Evolutionary conservation across 2,888 invertebrate genomes (phyloP), one percentile per base, ranked within the genome.

Genomic region (Microdon myrmicae): DNA sequence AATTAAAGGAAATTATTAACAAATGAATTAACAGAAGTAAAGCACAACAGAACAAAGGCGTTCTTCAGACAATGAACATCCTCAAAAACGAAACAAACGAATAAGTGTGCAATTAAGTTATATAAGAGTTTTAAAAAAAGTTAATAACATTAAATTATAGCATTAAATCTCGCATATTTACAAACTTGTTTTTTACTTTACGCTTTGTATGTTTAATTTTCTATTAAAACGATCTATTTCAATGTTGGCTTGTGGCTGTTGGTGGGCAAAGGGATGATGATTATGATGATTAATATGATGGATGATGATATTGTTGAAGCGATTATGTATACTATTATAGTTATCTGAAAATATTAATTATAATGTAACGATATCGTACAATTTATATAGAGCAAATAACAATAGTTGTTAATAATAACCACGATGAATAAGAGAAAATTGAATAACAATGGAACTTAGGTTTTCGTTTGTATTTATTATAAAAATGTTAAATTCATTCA

Each of bases 121-220:
- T n/a, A n/a, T n/a, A n/a, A n/a, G n/a, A n/a, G n/a, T n/a, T 26
- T 23, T 43, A 23, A 29, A 23, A 32, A 35, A 19, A n/a, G 20
- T 28, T 9, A 22, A 41, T 13, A 35, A 39, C n/a, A n/a, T n/a
- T n/a, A n/a, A n/a, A n/a, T n/a, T n/a, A n/a, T n/a, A 28, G 31
- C 45, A 39, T 44, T 32, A 34, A 44, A 22, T 55, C 47, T 58
- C 41, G 51, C 43, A 64, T 64, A 64, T 64, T 64, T 64, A 64
- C 64, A 64, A 58, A 38, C 45, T 12, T 20, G 37, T 51, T 26
- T 51, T 26, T 61, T 43, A 64, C 58, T 32, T 64, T 58, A 64
- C 64, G 58, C 45, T 64, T n/a, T 64, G 45, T 61, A 49, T 58
- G 58, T 64, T 64, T n/a, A n/a, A 64, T 64, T 64, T 64, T 64